Conservation (phyloP, 2,888 invertebrate species). For the Arctia plantaginis region DNA sequence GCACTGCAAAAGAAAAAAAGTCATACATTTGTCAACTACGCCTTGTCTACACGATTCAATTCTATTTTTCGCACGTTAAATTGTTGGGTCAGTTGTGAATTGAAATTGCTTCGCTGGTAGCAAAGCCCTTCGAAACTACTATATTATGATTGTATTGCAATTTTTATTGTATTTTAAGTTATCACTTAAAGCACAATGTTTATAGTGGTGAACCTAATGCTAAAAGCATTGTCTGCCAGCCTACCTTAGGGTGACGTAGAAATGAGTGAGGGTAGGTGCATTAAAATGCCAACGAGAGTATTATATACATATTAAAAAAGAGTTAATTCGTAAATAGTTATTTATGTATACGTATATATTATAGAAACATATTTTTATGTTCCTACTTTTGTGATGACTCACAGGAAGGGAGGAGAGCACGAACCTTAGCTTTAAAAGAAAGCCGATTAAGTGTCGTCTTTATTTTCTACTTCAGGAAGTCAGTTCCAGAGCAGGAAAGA, state of each 20-base stretch:
- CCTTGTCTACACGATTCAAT: neutral
- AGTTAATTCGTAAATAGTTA: no score
- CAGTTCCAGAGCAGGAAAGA: no score
- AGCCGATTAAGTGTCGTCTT: no score
- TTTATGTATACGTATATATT: no score
- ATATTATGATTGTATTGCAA: neutral
- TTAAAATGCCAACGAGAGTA: neutral
- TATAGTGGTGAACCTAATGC: neutral
- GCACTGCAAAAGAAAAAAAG: constrained; percentile 61
- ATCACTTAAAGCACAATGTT: neutral
- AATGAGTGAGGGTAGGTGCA: neutral
- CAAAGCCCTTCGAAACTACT: neutral
- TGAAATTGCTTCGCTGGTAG: neutral
- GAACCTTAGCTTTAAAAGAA: no score
- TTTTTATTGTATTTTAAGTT: neutral
- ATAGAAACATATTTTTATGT: no score
- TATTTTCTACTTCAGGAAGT: no score
- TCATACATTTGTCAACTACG: constrained; percentile 23
- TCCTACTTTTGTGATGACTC: no score
- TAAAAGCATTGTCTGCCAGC: neutral
- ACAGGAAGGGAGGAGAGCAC: no score
- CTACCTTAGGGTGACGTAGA: neutral
- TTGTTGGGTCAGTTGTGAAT: neutral
- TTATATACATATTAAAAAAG: neutral
- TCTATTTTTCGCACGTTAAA: constrained; percentile 19